A percentile compares a stretch with the other conserved stretches of the same genome.
phyloP scores from a whole-genome alignment of 2,797 vertebrate species.

The Onychomys leucogaster region DNA sequence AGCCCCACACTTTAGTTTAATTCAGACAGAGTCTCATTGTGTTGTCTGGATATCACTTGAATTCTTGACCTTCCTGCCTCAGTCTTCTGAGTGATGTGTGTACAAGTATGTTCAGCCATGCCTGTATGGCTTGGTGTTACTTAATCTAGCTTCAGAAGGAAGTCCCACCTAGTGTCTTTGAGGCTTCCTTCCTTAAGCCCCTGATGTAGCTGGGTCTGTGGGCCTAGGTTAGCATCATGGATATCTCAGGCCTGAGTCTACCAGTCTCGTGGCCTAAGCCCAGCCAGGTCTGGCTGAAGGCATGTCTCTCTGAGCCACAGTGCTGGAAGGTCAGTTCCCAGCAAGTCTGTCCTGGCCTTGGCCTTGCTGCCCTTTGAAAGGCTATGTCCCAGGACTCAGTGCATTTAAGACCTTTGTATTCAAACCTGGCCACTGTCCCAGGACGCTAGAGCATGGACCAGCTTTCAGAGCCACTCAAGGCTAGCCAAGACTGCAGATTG shows the following conservation, averaged over 20 bases:
- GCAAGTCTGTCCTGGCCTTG: background rate
- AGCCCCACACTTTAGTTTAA: background rate
- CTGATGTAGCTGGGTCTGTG: background rate
- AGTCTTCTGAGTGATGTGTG: background rate
- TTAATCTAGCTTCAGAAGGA: background rate
- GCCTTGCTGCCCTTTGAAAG: background rate
- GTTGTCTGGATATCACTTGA: background rate
- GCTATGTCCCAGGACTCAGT: background rate
- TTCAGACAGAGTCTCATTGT: background rate
- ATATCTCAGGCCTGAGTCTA: background rate
- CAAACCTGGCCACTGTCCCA: background rate
- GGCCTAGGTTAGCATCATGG: background rate
- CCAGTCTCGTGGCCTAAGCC: constrained; percentile 51
- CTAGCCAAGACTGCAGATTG: constrained; percentile 50
- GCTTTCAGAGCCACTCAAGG: background rate
- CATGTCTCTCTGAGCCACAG: background rate
- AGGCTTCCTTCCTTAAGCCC: background rate
- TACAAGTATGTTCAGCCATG: background rate
- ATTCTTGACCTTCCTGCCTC: background rate
- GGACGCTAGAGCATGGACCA: background rate
- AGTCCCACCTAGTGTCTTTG: background rate
- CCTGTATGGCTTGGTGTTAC: background rate
- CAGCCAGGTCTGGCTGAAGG: constrained; percentile 42
- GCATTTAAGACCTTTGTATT: background rate
- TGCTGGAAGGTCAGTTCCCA: constrained; percentile 59